Evolutionary conservation across 2,113 vertebrate genomes (phyloP), one percentile per base, ranked within the genome.

Genomic region (Kryptolebias marmoratus): DNA sequence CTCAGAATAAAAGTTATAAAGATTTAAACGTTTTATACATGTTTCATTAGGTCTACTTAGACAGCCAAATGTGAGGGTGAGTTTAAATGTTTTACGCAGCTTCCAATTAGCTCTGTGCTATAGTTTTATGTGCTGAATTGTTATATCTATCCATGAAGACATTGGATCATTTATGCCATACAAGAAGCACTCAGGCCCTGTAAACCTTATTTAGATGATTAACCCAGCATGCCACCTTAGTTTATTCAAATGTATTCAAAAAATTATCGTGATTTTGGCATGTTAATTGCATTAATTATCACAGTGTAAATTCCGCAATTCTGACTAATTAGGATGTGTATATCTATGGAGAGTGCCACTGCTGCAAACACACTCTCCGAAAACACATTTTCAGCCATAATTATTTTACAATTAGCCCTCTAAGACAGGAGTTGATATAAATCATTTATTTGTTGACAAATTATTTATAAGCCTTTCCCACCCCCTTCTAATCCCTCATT

Each of bases 241-340:
- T 57, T 71, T 73, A 87, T 88, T 84, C 56, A 82, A 69, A 88
- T 80, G 12, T 49, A 74, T 82, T 84, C 83, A 39, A 64, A 39
- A 75, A 77, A 81, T 79, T 1, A 73, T 73, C 49, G 57, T 47
- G 68, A 71, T 76, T 80, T 85, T 57, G 54, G 58, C 44, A 61
- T 52, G 71, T 76, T 85, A 84, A 87, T 81, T 75, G 62, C 82
- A 82, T 80, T 86, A 80, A 89, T 85, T 75, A 80, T 71, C 30
- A 4, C 60, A 16, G 45, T 1, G 58, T 78, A 62, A 80, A 88
- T 81, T 42, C 57, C 50, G 79, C 71, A 64, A 64, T 80, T 80
- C 66, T 54, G 55, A 66, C 54, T 86, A 72, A 86, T 69, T 81
- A 66, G 54, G 69, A 58, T 75, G 77, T 67, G 68, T 75, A 53